phyloP scores from a whole-genome alignment of 2,113 vertebrate species.

The Buteo buteo region DNA sequence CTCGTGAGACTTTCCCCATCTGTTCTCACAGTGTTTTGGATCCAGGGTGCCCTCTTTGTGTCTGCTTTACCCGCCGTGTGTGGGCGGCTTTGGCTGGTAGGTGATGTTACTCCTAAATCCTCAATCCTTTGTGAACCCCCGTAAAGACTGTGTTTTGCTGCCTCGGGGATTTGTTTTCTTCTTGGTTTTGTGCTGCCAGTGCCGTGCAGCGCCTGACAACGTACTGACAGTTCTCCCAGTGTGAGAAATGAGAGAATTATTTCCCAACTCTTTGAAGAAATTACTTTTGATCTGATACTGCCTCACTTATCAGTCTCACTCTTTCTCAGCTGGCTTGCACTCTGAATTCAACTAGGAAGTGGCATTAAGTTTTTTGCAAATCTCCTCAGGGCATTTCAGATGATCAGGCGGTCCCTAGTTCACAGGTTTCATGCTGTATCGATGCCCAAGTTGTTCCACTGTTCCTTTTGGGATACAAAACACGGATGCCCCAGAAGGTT shows the following conservation, averaged over 20 bases:
- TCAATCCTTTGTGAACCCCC: fast-evolving
- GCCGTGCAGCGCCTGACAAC: neutral
- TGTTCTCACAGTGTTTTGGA: neutral
- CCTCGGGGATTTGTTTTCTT: neutral
- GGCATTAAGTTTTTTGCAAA: neutral
- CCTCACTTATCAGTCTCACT: neutral
- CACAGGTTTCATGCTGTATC: fast-evolving
- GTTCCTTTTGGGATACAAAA: neutral
- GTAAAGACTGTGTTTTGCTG: neutral
- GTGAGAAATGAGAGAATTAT: neutral
- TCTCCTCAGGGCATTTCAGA: neutral
- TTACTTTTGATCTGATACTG: neutral
- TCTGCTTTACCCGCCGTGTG: fast-evolving
- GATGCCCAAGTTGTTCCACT: neutral
- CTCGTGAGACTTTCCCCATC: neutral
- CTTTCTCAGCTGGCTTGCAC: neutral
- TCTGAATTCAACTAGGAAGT: neutral
- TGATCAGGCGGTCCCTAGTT: neutral
- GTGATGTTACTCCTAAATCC: neutral
- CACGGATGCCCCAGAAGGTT: neutral
- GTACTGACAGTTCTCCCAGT: neutral
- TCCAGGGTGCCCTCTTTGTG: neutral
- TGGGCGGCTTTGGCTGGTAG: neutral
- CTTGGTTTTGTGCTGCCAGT: neutral
- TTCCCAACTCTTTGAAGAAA: neutral